A percentile compares a stretch with the other conserved stretches of the same genome.
phyloP scores from a whole-genome alignment of 2,888 invertebrate species.

The Aradus depressus region DNA sequence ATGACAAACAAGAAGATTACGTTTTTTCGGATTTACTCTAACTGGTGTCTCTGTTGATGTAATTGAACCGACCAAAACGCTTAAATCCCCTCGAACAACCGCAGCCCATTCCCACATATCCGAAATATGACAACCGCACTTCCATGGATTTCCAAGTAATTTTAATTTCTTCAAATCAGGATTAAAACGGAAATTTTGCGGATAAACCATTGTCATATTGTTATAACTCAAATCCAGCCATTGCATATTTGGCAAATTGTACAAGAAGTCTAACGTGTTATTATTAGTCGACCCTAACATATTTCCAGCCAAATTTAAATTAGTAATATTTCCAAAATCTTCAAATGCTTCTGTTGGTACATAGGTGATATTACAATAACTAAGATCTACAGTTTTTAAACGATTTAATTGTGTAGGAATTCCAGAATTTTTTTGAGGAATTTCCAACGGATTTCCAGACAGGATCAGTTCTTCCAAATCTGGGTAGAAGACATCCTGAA shows the following conservation, averaged over 20 bases:
- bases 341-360: slow-evolving; percentile 50
- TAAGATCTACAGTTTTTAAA: slow-evolving; percentile 51
- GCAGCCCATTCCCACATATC: slow-evolving; percentile 65
- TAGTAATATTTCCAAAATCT: slow-evolving; percentile 50
- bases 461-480: slow-evolving; percentile 55
- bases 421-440: slow-evolving; percentile 47
- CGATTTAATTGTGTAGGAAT: slow-evolving; percentile 54
- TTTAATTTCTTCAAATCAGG: slow-evolving; percentile 49
- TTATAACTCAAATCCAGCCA: slow-evolving; percentile 53
- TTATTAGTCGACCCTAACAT: slow-evolving; percentile 36
- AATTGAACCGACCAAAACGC: slow-evolving; percentile 53
- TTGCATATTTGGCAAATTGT: slow-evolving; percentile 45
- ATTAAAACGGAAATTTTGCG: slow-evolving; percentile 37
- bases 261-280: slow-evolving; percentile 45
- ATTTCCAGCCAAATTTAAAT: slow-evolving; percentile 49
- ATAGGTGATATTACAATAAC: slow-evolving; percentile 50
- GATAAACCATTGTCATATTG: slow-evolving; percentile 37
- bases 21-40: slow-evolving; percentile 51
- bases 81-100: slow-evolving; percentile 50
- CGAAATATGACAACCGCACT: slow-evolving; percentile 55
- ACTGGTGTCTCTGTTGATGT: slow-evolving; percentile 47
- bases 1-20: slow-evolving; percentile 50
- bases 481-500: slow-evolving; percentile 55
- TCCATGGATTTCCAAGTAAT: slow-evolving; percentile 55
- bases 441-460: slow-evolving; percentile 53